A percentile compares a stretch with the other conserved stretches of the same genome.
Conservation (phyloP, 2,888 invertebrate genomes). For the Panorpa germanica region DNA sequence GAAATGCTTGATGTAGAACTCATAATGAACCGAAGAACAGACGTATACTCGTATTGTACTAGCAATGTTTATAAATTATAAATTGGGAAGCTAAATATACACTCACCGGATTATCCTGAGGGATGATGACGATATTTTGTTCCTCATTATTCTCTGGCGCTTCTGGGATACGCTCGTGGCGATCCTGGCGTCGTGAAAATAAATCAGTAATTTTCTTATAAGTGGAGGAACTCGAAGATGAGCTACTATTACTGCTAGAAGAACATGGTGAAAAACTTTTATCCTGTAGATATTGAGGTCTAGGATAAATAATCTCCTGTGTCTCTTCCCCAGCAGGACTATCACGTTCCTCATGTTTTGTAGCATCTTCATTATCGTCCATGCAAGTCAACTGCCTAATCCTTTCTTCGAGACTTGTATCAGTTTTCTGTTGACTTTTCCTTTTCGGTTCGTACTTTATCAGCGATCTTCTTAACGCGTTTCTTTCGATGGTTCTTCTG, state of each 20-base stretch:
- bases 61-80: no score
- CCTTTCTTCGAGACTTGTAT: conserved; percentile 63
- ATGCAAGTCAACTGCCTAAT: conserved; percentile 65
- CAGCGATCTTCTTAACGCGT: conserved; percentile 60
- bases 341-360: conserved; percentile 29
- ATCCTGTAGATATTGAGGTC: conserved; percentile 26
- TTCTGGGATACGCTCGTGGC: conserved; percentile 25
- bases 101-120: conserved; percentile 19
- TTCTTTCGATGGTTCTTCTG: conserved; percentile 62
- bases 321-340: conserved; percentile 49
- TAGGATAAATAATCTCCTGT: no score
- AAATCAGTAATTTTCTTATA: conserved; percentile 34
- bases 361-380: conserved; percentile 15
- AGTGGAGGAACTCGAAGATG: conserved; percentile 37
- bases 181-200: conserved; percentile 22
- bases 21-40: no score
- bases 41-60: no score
- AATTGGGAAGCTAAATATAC: no score
- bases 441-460: conserved; percentile 44
- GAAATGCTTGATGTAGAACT: no score
- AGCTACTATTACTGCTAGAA: conserved; percentile 33
- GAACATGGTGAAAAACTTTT: conserved; percentile 39
- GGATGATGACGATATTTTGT: conserved; percentile 22
- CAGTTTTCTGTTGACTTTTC: conserved; percentile 25
- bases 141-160: conserved; percentile 22